Evolutionary conservation across 1,140 invertebrate genomes (phyloP), one percentile per base, ranked within the genome.

Genomic region (Dendroctonus ponderosae): DNA sequence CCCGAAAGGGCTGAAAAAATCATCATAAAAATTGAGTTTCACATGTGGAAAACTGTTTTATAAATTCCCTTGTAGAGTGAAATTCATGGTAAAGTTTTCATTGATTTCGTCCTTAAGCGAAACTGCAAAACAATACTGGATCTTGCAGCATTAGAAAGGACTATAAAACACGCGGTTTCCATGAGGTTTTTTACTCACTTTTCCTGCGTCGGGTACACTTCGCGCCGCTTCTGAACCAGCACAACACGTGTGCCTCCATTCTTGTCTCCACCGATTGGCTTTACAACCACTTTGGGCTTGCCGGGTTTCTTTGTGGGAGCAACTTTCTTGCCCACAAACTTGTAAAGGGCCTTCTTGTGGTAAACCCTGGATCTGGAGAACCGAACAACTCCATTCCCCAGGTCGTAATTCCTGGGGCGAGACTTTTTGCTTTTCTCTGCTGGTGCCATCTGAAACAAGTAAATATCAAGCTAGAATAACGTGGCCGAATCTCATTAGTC

Each of bases 211-310:
- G 91, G 90, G 76, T 92, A 92, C 77, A 87, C 90, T 11, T 88
- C 86, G 62, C 85, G 87, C 43, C 89, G 84, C 78, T 95, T 92
- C 59, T 87, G 88, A 9, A 93, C 77, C 44, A 87, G 82, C 37
- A 99, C 95, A 70, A 85, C 86, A 79, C 96, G 87, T 70, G 87
- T 92, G 48, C 89, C 91, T 76, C 96, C 96, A 80, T 98, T 98
- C 82, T 98, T 97, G 62, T 96, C 95, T 71, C 96, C 96, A 69
- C 91, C 91, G 74, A 99, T 92, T 69, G 86, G 84, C 81, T 99
- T 98, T 62, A 88, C 89, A 68, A 92, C 84, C 42, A 85, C 85
- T 68, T 86, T 88, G 5, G 86, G 85, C 76, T 90, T 90, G 75
- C 88, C 89, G 4, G 83, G 82, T 68, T 86, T 88, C 42, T 78